Conservation (phyloP, 1,140 invertebrate genomes). For the Bombus cullumanus region DNA sequence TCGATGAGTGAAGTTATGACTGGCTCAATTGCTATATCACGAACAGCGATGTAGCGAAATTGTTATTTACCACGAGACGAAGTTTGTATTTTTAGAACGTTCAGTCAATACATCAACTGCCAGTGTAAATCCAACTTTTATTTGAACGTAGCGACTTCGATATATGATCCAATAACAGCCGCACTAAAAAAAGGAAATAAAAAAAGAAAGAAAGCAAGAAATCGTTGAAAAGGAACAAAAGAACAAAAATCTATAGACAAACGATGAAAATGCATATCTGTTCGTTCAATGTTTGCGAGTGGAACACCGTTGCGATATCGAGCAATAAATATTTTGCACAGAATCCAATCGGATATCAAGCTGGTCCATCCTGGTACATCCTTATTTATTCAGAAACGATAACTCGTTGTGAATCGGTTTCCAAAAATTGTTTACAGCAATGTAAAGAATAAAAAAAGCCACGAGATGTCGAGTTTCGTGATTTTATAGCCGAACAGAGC, state of each 20-base stretch:
- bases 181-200: no score
- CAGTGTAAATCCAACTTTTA: not conserved
- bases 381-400: not conserved
- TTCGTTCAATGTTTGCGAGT: not conserved
- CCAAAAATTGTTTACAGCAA: not conserved
- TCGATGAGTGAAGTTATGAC: no score
- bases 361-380: no score
- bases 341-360: not conserved
- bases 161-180: not conserved
- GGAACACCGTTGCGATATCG: not conserved
- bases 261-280: no score
- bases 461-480: no score
- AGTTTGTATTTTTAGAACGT: not conserved
- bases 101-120: not conserved
- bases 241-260: not conserved
- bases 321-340: no score
- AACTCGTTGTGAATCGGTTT: not conserved
- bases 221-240: not conserved
- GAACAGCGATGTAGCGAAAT: not conserved
- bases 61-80: not conserved
- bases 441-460: not conserved
- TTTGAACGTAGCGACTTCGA: not conserved
- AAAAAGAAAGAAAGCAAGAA: not conserved
- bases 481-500: no score
- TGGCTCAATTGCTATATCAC: no score